Evolutionary conservation across 2,888 invertebrate genomes (phyloP).

Genomic region (Erebia epiphron): DNA sequence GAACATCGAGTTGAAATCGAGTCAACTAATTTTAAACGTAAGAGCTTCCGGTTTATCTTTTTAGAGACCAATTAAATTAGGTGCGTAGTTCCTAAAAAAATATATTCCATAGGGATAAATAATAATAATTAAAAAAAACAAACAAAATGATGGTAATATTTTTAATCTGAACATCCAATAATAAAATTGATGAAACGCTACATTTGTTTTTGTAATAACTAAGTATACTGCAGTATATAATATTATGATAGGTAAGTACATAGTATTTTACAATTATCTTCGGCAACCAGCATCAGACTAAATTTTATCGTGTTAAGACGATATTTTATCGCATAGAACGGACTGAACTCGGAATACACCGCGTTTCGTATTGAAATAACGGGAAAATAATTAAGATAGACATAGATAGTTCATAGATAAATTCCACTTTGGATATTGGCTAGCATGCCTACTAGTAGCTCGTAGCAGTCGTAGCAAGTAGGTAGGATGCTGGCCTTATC

Average conservation of each 20-base stretch:
- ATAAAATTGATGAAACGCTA: slow-evolving; percentile 50
- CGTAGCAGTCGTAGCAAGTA: background rate
- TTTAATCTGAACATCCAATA: slow-evolving; percentile 54
- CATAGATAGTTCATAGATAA: background rate
- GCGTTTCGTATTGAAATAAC: background rate
- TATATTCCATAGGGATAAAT: too few species aligned
- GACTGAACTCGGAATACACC: slow-evolving; percentile 6
- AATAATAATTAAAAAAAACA: slow-evolving; percentile 13
- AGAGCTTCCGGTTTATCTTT: too few species aligned
- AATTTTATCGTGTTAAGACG: background rate
- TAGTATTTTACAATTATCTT: slow-evolving; percentile 33
- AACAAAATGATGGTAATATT: slow-evolving; percentile 33
- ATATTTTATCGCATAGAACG: slow-evolving; percentile 16
- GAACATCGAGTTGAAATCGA: too few species aligned
- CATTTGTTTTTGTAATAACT: slow-evolving; percentile 39
- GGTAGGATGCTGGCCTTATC: background rate
- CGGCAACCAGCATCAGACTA: slow-evolving; percentile 23
- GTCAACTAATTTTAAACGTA: too few species aligned
- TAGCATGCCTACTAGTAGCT: too few species aligned
- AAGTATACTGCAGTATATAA: slow-evolving; percentile 39
- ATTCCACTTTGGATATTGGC: too few species aligned
- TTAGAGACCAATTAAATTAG: too few species aligned
- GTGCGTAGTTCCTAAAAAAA: background rate
- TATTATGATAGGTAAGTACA: slow-evolving; percentile 37
- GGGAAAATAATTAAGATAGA: background rate